phyloP scores from a whole-genome alignment of 2,888 invertebrate species.

The Cryptosula pallasiana region DNA sequence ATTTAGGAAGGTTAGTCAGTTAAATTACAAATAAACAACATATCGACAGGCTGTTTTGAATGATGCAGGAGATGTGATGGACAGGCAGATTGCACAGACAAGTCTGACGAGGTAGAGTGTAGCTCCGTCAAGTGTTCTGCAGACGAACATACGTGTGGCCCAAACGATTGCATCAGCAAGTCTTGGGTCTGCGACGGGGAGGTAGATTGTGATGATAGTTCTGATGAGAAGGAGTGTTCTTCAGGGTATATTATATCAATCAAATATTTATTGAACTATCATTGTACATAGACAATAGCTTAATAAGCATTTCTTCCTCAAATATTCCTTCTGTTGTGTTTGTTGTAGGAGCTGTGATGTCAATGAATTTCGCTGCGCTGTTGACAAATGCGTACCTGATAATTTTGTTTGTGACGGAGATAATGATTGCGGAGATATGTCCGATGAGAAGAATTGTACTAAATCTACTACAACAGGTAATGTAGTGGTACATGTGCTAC shows the following conservation, averaged over 20 bases:
- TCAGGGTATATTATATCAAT: background rate
- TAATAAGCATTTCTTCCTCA: too few species aligned
- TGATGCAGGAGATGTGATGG: constrained; percentile 86
- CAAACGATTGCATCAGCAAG: constrained; percentile 58
- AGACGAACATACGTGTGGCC: constrained; percentile 39
- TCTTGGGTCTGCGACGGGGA: constrained; percentile 88
- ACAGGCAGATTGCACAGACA: constrained; percentile 93
- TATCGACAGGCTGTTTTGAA: too few species aligned
- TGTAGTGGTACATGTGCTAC: too few species aligned
- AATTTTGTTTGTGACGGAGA: constrained; percentile 17
- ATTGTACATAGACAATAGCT: too few species aligned
- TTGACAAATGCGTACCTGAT: constrained; percentile 21
- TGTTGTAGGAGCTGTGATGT: constrained; percentile 7
- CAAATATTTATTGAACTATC: too few species aligned
- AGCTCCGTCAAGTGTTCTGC: background rate
- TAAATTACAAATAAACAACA: too few species aligned
- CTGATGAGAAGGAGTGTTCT: constrained; percentile 65
- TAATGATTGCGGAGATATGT: constrained; percentile 17
- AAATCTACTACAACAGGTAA: background rate
- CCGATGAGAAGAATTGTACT: constrained; percentile 18
- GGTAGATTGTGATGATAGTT: constrained; percentile 94
- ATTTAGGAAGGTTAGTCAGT: too few species aligned
- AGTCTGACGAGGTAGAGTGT: constrained; percentile 73
- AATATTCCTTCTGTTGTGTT: too few species aligned
- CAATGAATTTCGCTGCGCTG: constrained; percentile 4